Conservation (phyloP, 1,140 invertebrate species). For the Thaumetopoea pityocampa region DNA sequence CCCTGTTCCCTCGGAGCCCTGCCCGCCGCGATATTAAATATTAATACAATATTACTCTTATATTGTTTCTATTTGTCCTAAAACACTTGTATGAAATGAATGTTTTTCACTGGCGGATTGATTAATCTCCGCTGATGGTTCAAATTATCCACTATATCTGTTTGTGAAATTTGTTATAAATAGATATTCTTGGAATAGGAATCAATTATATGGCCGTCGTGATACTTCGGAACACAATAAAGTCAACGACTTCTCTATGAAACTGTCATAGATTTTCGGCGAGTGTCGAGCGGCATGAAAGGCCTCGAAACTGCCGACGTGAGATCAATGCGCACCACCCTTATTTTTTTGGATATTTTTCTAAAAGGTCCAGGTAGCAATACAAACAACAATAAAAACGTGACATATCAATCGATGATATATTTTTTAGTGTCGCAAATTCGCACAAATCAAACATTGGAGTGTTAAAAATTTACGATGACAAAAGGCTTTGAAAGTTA, state of each 20-base stretch:
- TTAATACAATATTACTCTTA: conserved; percentile 15
- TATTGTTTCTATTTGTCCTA: conserved; percentile 5
- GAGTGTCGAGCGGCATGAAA: conserved; percentile 35
- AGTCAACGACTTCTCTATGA: conserved; percentile 46
- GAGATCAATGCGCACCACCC: conserved; percentile 37
- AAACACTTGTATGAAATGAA: neutral
- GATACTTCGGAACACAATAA: conserved; percentile 41
- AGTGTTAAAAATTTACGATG: conserved; percentile 65
- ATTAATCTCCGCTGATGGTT: too few species aligned
- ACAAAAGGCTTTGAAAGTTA: conserved; percentile 56
- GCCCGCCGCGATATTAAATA: conserved; percentile 18
- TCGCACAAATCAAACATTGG: conserved; percentile 73
- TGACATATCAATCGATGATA: conserved; percentile 65
- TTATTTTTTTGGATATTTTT: conserved; percentile 45
- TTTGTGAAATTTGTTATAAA: conserved; percentile 1
- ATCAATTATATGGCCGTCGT: conserved; percentile 42
- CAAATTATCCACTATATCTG: too few species aligned
- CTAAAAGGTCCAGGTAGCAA: conserved; percentile 68
- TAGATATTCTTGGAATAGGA: conserved; percentile 31
- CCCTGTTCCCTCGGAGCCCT: conserved; percentile 28
- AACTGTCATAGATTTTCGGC: conserved; percentile 43
- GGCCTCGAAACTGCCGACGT: conserved; percentile 31
- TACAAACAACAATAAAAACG: conserved; percentile 69
- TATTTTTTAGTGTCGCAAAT: conserved; percentile 60
- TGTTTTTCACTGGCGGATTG: too few species aligned